Base-by-base conservation (phyloP, 2,113 vertebrate species). In the Sapayoa aenigma region DNA sequence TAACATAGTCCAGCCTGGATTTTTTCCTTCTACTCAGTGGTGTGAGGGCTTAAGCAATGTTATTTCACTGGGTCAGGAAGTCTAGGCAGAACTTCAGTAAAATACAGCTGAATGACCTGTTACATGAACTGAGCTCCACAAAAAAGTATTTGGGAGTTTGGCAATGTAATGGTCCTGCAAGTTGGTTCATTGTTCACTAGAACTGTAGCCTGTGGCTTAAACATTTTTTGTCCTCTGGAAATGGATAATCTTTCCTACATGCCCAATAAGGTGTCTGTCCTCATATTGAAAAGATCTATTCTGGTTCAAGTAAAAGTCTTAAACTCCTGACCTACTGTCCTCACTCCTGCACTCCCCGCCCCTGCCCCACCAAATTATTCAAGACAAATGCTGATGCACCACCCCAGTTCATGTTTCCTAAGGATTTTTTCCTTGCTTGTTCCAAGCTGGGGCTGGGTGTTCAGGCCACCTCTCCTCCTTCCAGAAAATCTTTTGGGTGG, bases 1-100 rank as follows among this genome's bases (percentile, higher is more conserved):
- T 98, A 97, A 96, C 74, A 93, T 80, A 93, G 74, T 82, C 85
- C 88, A 96, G 89, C 92, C 95, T 97, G 84, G 24, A 12, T 86
- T 92, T 93, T 92, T 97, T 96, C 91, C 87, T 75, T 85, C 80
- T 95, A 97, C 89, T 69, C 73, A 88, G 58, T 89, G 62, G 83
- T 93, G 23, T 84, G 87, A 97, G 62, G 95, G 28, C 62, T 96
- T 96, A 96, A 97, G 80, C 89, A 79, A 84, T 94, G 69, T 81
- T 91, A 94, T 89, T 97, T 95, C 58, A 91, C 82, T 84, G 79
- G 88, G 76, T 67, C 82, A 81, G 81, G 91, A 95, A 90, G 90
- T 95, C 84, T 89, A 37, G 60, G 71, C 50, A 86, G 88, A 81
- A 75, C 76, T 90, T 96, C 87, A 85, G 92, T 89, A 94, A 92